Percentiles rank a stretch among this genome's conserved stretches.
Conservation (phyloP, 2,888 invertebrate species). For the Trichacis sp. region DNA sequence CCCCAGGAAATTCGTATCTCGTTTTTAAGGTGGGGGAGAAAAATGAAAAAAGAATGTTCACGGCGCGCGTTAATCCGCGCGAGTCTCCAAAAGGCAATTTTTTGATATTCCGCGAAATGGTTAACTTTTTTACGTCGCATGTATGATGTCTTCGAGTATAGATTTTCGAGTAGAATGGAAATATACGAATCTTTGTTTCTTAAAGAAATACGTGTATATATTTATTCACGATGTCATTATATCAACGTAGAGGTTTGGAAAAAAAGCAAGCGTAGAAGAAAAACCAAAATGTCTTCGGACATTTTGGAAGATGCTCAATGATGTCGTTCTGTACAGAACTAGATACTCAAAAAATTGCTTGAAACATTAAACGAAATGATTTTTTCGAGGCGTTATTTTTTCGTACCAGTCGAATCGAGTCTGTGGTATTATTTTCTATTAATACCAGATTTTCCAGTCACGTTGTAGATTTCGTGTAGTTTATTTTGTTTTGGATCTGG, state of each 20-base stretch:
- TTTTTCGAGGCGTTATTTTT: neutral
- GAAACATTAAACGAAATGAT: slow-evolving; percentile 26
- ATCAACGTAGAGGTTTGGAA: slow-evolving; percentile 26
- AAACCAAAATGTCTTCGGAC: too few relatives aligned
- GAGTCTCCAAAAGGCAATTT: slow-evolving; percentile 23
- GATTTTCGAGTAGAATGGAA: slow-evolving; percentile 32
- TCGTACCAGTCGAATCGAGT: slow-evolving; percentile 6
- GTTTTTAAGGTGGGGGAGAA: too few relatives aligned
- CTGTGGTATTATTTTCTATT: slow-evolving; percentile 10
- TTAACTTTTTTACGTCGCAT: slow-evolving; percentile 20
- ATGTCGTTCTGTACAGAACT: slow-evolving; percentile 37
- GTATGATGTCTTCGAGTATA: slow-evolving; percentile 29
- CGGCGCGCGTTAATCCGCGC: slow-evolving; percentile 11
- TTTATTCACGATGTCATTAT: slow-evolving; percentile 32
- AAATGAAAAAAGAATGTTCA: neutral
- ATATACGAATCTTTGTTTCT: slow-evolving; percentile 33
- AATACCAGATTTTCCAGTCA: slow-evolving; percentile 22
- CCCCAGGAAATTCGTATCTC: neutral
- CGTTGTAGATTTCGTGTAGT: slow-evolving; percentile 37
- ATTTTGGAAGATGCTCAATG: slow-evolving; percentile 40
- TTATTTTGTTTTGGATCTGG: slow-evolving; percentile 22
- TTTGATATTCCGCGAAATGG: slow-evolving; percentile 39
- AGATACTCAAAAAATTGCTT: slow-evolving; percentile 25
- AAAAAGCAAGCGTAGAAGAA: slow-evolving; percentile 33
- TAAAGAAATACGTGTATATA: slow-evolving; percentile 28